These are phyloP conservation scores for Andrena dorsata DNA, from an alignment of 2,888 invertebrate species.

Conservation along the genomic window DNA sequence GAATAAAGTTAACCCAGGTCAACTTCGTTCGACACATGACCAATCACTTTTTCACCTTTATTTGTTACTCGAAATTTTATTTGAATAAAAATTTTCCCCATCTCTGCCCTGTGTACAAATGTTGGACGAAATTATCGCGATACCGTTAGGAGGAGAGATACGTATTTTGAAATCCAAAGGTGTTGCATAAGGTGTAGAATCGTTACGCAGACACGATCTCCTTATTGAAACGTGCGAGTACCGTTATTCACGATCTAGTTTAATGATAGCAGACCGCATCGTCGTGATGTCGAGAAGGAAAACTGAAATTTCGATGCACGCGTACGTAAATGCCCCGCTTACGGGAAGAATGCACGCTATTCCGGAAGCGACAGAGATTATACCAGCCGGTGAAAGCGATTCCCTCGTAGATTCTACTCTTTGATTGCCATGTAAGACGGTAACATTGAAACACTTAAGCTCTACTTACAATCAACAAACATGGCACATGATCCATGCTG, in stretches of 20 bases:
- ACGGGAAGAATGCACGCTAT: slow-evolving; percentile 24
- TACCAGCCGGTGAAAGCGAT: slow-evolving; percentile 53
- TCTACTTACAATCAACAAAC: slow-evolving; percentile 4
- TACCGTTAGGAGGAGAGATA: slow-evolving; percentile 11
- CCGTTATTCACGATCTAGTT: slow-evolving; percentile 32
- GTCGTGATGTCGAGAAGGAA: slow-evolving; percentile 8
- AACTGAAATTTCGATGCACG: slow-evolving; percentile 25
- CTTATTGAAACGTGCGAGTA: slow-evolving; percentile 34
- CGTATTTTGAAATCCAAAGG: slow-evolving; percentile 29
- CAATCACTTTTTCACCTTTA: too few species aligned
- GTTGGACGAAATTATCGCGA: slow-evolving; percentile 14
- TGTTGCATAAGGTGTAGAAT: slow-evolving; percentile 25
- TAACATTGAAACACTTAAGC: slow-evolving; percentile 29
- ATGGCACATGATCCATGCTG: background rate
- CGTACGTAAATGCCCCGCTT: slow-evolving; percentile 35
- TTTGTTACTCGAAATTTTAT: too few species aligned
- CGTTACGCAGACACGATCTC: slow-evolving; percentile 21
- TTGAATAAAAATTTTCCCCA: too few species aligned
- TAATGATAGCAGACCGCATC: slow-evolving; percentile 28
- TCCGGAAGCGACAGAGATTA: slow-evolving; percentile 49
- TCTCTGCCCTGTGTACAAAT: background rate
- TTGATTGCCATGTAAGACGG: slow-evolving; percentile 18
- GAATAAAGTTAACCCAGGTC: background rate
- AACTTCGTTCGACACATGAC: too few species aligned
- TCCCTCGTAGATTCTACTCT: slow-evolving; percentile 35